Evolutionary conservation across 2,888 invertebrate genomes (phyloP).

Genomic region (Latrodectus hesperus): DNA sequence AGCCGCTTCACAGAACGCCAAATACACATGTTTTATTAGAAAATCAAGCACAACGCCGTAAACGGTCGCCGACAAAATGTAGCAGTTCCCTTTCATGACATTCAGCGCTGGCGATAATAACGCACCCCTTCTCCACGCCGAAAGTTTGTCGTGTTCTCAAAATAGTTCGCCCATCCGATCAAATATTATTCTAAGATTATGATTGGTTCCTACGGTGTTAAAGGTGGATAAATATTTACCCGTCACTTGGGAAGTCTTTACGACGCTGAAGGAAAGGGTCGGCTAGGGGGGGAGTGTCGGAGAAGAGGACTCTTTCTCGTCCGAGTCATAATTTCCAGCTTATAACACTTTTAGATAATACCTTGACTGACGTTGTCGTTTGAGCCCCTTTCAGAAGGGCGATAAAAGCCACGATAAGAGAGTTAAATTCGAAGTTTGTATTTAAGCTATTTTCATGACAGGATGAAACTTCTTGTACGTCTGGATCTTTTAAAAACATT

Average conservation of each 20-base stretch:
- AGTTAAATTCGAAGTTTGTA: too few relatives aligned
- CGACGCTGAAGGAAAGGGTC: constrained; percentile 34
- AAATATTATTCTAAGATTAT: constrained; percentile 61
- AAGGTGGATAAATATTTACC: constrained; percentile 56
- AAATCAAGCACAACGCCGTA: neutral
- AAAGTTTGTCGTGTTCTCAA: constrained; percentile 18
- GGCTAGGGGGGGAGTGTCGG: neutral
- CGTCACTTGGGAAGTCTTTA: constrained; percentile 40
- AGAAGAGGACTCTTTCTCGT: neutral
- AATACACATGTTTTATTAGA: too few relatives aligned
- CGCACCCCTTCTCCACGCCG: neutral
- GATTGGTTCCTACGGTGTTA: constrained; percentile 51
- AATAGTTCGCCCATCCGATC: constrained; percentile 45
- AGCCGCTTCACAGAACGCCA: too few relatives aligned
- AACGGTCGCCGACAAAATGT: neutral
- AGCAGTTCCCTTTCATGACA: neutral
- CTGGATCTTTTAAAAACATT: too few relatives aligned
- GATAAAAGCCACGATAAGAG: too few relatives aligned
- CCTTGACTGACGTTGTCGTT: neutral
- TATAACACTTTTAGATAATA: constrained; percentile 2
- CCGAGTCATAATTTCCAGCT: constrained; percentile 51
- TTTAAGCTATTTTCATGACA: too few relatives aligned
- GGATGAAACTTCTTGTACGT: too few relatives aligned
- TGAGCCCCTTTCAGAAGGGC: neutral
- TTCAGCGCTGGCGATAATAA: neutral